Conservation (phyloP, 2,797 vertebrate genomes). For the Borostomias antarcticus region DNA sequence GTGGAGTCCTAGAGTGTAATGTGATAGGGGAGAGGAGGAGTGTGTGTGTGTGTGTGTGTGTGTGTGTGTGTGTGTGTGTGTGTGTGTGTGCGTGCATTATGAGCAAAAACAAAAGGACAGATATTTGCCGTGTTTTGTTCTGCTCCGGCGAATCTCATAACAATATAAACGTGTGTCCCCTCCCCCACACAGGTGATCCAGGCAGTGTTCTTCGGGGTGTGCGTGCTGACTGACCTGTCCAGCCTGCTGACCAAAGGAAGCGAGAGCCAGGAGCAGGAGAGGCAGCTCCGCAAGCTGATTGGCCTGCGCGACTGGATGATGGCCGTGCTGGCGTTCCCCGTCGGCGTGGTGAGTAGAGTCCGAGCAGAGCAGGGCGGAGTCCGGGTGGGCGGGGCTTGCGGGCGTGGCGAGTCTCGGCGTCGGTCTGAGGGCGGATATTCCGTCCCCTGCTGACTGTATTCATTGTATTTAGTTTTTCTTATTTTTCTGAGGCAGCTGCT, state of each 20-base stretch:
- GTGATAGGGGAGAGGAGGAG: conserved; percentile 13
- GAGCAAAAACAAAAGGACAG: too few relatives aligned
- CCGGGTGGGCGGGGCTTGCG: too few relatives aligned
- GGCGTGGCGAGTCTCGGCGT: too few relatives aligned
- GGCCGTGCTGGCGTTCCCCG: conserved; percentile 93
- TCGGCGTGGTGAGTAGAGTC: conserved; percentile 88
- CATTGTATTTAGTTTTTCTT: too few relatives aligned
- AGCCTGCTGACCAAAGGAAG: conserved; percentile 91
- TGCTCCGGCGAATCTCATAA: too few relatives aligned
- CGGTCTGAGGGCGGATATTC: too few relatives aligned
- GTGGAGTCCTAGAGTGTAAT: conserved; percentile 12
- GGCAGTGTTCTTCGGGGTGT: conserved; percentile 93
- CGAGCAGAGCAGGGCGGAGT: too few relatives aligned
- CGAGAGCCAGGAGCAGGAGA: conserved; percentile 91
- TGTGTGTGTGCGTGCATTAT: too few relatives aligned
- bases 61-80: neutral
- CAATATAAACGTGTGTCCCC: too few relatives aligned
- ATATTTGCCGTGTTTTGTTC: too few relatives aligned
- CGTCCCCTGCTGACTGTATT: too few relatives aligned
- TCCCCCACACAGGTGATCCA: conserved; percentile 87
- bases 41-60: conserved; percentile 2
- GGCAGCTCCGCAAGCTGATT: conserved; percentile 92
- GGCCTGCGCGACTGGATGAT: conserved; percentile 94
- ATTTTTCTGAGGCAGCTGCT: too few relatives aligned
- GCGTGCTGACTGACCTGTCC: conserved; percentile 93